These are phyloP conservation scores for Uria lomvia DNA, from an alignment of 2,113 vertebrate species.

Conservation along the genomic window DNA sequence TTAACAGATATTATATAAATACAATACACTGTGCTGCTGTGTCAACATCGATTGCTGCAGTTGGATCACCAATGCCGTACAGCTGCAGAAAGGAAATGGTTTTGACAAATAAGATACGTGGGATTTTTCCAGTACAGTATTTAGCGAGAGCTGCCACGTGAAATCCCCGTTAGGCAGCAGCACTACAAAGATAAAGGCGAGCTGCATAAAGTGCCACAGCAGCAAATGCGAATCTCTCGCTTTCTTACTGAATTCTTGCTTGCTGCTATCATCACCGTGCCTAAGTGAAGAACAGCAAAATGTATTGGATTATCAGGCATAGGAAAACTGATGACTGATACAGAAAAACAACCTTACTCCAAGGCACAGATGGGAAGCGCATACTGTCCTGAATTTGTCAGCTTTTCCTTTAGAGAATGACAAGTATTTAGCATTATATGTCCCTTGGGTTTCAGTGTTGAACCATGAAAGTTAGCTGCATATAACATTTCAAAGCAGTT, in stretches of 20 bases:
- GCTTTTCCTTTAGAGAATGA: slow-evolving; percentile 12
- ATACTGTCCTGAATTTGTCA: slow-evolving; percentile 12
- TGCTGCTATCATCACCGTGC: neutral
- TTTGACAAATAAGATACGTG: neutral
- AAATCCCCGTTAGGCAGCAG: neutral
- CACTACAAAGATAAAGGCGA: neutral
- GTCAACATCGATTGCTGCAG: neutral
- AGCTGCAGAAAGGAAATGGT: slow-evolving; percentile 7
- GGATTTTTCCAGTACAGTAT: slow-evolving; percentile 5
- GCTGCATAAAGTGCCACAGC: neutral
- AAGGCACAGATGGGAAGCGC: slow-evolving; percentile 34
- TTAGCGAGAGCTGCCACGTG: neutral
- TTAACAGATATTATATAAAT: neutral
- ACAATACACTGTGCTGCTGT: neutral
- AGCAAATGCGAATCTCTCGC: neutral
- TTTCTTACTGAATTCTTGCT: neutral
- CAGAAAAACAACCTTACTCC: neutral
- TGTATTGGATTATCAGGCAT: neutral
- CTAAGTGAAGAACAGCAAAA: neutral
- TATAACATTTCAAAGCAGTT: slow-evolving; percentile 4
- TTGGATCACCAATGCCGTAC: neutral
- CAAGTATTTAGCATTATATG: neutral
- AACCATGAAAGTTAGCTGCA: neutral
- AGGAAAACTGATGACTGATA: neutral
- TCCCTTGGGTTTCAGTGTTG: neutral